Conservation (phyloP, 2,113 vertebrate genomes). For the Myotis lucifugus region DNA sequence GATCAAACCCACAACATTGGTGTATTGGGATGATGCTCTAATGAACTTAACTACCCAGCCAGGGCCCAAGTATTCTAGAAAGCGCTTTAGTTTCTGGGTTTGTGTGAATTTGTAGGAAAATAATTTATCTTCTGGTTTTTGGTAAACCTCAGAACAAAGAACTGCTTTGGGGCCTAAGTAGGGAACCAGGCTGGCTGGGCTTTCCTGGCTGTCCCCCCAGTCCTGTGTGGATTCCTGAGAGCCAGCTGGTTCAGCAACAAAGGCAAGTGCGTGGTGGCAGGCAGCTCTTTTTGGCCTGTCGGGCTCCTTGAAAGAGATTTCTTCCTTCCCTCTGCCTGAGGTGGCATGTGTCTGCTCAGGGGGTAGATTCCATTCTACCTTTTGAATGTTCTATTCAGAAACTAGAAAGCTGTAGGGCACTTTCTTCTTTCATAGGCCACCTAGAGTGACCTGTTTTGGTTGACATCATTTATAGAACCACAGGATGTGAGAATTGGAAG, state of each 20-base stretch:
- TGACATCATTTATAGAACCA: neutral
- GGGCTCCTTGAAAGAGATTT: neutral
- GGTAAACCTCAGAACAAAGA: neutral
- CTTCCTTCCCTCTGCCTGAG: neutral
- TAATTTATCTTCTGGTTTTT: neutral
- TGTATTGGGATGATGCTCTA: neutral
- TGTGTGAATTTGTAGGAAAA: neutral
- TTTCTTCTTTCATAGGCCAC: neutral
- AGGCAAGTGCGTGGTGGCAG: neutral
- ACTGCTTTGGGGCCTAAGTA: neutral
- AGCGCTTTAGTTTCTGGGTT: neutral
- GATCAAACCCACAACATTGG: neutral
- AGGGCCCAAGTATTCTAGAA: neutral
- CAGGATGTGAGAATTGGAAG: neutral
- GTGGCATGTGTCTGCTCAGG: neutral
- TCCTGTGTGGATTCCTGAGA: neutral
- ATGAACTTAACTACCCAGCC: neutral
- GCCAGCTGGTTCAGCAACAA: too few species aligned
- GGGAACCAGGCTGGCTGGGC: rapidly evolving
- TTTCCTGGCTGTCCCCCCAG: neutral
- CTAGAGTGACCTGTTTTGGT: neutral
- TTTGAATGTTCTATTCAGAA: neutral
- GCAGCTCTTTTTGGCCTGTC: neutral
- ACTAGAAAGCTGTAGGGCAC: neutral
- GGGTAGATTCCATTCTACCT: neutral